A percentile compares a stretch with the other conserved stretches of the same genome.
These are phyloP conservation scores for Micronisus gabar DNA, from an alignment of 2,113 vertebrate species.

Conservation along the genomic window DNA sequence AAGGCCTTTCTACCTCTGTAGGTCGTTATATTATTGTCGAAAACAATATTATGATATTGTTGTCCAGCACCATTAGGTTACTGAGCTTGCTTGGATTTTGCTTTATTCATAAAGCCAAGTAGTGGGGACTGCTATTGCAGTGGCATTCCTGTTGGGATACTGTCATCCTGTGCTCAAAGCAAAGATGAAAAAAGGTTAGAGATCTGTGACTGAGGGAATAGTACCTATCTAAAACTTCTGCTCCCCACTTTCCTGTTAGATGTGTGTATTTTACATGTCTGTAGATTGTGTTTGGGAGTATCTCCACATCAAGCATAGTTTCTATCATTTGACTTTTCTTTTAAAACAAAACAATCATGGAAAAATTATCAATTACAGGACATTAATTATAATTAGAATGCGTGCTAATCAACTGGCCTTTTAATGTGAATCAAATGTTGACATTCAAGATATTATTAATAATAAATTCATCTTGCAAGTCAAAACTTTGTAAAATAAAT, in stretches of 20 bases:
- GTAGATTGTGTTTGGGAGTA: background rate
- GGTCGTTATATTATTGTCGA: background rate
- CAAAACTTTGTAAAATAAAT: conserved; percentile 62
- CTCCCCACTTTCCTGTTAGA: background rate
- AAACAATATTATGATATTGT: background rate
- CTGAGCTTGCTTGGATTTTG: background rate
- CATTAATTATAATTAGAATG: conserved; percentile 42
- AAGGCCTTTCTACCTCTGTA: background rate
- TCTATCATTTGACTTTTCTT: background rate
- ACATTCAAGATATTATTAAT: conserved; percentile 19
- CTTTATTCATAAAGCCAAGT: background rate
- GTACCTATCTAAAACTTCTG: background rate
- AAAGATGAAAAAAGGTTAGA: background rate
- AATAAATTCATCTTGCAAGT: conserved; percentile 39
- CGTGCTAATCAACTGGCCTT: conserved; percentile 48
- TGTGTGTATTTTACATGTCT: background rate
- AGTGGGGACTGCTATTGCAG: background rate
- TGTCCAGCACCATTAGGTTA: background rate
- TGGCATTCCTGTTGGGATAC: background rate
- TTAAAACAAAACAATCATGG: background rate
- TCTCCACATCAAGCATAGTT: background rate
- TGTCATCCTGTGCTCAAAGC: background rate
- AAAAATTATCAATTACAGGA: conserved; percentile 10
- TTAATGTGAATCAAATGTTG: conserved; percentile 17
- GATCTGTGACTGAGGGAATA: background rate